Conservation (phyloP, 1,140 invertebrate species). For the Augochlora pura region DNA sequence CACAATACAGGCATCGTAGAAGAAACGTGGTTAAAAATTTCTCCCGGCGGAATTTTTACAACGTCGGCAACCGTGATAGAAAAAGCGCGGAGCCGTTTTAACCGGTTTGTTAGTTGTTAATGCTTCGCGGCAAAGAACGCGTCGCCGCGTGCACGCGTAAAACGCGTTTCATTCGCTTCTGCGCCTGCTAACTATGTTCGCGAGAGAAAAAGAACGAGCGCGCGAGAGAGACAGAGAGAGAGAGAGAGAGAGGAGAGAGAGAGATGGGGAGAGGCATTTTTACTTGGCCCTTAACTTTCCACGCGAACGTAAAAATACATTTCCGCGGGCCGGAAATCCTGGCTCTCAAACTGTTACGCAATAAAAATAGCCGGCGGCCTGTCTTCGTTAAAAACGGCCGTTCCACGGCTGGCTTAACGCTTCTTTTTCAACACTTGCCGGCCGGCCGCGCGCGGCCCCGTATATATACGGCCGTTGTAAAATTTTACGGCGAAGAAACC, state of each 20-base stretch:
- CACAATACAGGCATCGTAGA: too few species aligned
- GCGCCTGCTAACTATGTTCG: background rate
- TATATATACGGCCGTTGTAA: background rate
- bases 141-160: too few species aligned
- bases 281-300: background rate
- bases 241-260: too few species aligned
- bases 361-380: slow-evolving; percentile 5
- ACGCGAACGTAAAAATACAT: slow-evolving; percentile 14
- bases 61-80: too few species aligned
- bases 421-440: background rate
- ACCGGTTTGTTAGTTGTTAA: too few species aligned
- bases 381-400: slow-evolving; percentile 12
- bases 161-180: background rate
- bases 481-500: background rate
- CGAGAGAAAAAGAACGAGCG: background rate
- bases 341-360: slow-evolving; percentile 2
- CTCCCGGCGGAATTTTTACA: too few species aligned
- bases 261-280: background rate
- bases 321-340: slow-evolving; percentile 1
- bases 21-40: too few species aligned
- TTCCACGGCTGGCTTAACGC: background rate
- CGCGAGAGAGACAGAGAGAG: too few species aligned
- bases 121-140: too few species aligned
- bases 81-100: too few species aligned
- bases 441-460: background rate